Evolutionary conservation across 2,113 vertebrate genomes (phyloP), one percentile per base, ranked within the genome.

Genomic region (Indri indri): DNA sequence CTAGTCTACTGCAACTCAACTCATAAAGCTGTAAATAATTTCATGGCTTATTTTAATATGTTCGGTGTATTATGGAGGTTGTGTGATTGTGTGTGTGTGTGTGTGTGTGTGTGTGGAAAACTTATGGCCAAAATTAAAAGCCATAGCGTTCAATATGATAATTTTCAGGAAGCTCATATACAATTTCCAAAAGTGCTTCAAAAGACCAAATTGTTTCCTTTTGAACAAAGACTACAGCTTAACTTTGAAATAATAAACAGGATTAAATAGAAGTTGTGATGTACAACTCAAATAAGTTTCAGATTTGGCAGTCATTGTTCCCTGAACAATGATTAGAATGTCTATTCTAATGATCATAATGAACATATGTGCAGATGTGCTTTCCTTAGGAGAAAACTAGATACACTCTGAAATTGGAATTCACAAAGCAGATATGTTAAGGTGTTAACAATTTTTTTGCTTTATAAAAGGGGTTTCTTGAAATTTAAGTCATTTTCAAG

Each of bases 271-370:
- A 80, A 95, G 14, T 63, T 93, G 45, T 94, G 74, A 88, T 57
- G 25, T 76, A 73, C 13, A 86, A 57, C 32, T 96, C 57, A 84
- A 85, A 45, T 42, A 80, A 32, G 47, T 92, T 80, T 82, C 73
- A 92, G 65, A 94, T 42, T 45, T 90, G 95, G 68, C 81, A 92
- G 81, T 88, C 59, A 47, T 73, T 66, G 57, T 73, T 96, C 70
- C 40, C 27, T 8, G 59, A 96, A 85, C 14, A 92, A 83, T 30
- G 73, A 76, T 96, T 81, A 88, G 91, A 97, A 96, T 92, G 90
- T 92, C 90, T 92, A 11, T 89, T 74, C 59, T 95, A 96, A 50
- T 85, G 59, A 89, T 30, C 25, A 16, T 77, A 70, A 84, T 73
- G 52, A 95, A 45, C 70, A 42, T 47, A 66, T 54, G 54, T 34